Evolutionary conservation across 1,140 invertebrate genomes (phyloP), one percentile per base, ranked within the genome.

Genomic region (Oreohelix idahoensis): DNA sequence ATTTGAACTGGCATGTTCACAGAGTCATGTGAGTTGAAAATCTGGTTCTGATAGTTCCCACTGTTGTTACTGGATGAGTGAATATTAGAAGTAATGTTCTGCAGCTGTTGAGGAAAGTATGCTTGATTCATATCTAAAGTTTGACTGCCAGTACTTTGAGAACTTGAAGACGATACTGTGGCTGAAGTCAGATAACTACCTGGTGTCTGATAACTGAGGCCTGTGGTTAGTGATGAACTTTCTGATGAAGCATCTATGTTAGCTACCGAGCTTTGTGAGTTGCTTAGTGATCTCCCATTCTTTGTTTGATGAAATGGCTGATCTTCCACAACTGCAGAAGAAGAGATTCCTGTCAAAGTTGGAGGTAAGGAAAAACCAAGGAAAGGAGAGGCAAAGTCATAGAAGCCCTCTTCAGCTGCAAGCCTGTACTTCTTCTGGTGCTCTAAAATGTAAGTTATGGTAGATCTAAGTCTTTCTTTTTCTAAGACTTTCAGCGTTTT

Each of bases 391-490:
- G 58, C 77, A 79, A 79, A 79, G 35, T 79, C 58, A 38, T 10
- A 39, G 45, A 79, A 79, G 2, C 63, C 58, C 4, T 63, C 39
- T 66, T 63, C 77, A 4, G 38, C 63, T 29, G 29, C 1, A 15
- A 49, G 23, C 5, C 23, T 51, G n/a, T 74, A 39, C 39, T 82
- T 82, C 35, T 63, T 75, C 51, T 74, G 71, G 49, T 32, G 49
- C 20, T 75, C 51, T 26, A 82, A 58, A 39, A 82, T 42, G 38
- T 53, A 82, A 26, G 70, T 58, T 17, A 82, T 32, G 11, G 80
- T 74, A 1, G 70, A 51, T 32, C 75, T 74, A 0, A 82, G 49
- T 26, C 80, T 51, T 58, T 82, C 80, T 70, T 38, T 82, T 63
- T 82, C 80, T 32, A 53, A 17, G 53, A 74, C 42, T 39, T 11